Conservation (phyloP, 2,797 vertebrate species). For the Xenentodon cancila region DNA sequence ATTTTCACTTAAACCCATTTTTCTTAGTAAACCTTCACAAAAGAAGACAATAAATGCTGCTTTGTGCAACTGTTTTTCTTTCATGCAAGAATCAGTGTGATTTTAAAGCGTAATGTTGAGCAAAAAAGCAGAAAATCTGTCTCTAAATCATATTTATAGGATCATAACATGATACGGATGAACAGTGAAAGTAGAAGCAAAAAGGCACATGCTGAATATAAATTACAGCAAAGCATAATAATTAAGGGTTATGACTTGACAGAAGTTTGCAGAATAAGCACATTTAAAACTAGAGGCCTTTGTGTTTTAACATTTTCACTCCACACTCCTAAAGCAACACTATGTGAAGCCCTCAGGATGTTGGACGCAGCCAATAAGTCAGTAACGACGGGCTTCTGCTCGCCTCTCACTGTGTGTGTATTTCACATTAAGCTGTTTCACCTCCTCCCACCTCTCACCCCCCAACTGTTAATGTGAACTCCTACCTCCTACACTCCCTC, state of each 20-base stretch:
- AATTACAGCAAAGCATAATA: slow-evolving; percentile 1
- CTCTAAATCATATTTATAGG: too few relatives aligned
- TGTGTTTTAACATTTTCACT: slow-evolving; percentile 29
- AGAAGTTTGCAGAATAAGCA: background rate
- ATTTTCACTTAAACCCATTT: too few relatives aligned
- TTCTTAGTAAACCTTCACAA: too few relatives aligned
- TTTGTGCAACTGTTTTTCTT: too few relatives aligned
- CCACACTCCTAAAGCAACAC: slow-evolving; percentile 30
- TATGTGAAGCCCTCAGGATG: slow-evolving; percentile 39
- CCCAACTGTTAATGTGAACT: slow-evolving; percentile 49
- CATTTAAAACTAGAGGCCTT: slow-evolving; percentile 25
- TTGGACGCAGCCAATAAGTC: slow-evolving; percentile 42
- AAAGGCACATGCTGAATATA: background rate
- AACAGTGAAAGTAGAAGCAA: background rate
- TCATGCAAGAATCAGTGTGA: too few relatives aligned
- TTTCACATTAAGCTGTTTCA: slow-evolving; percentile 53
- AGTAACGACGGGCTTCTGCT: slow-evolving; percentile 40
- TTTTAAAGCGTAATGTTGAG: too few relatives aligned
- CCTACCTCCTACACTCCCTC: slow-evolving; percentile 39
- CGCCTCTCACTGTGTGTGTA: slow-evolving; percentile 31
- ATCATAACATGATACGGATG: too few relatives aligned
- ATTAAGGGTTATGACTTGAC: too few relatives aligned
- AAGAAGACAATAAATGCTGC: too few relatives aligned
- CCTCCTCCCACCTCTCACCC: slow-evolving; percentile 48
- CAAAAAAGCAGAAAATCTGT: too few relatives aligned